phyloP scores from a whole-genome alignment of 2,113 vertebrate species.

The Garra rufa region DNA sequence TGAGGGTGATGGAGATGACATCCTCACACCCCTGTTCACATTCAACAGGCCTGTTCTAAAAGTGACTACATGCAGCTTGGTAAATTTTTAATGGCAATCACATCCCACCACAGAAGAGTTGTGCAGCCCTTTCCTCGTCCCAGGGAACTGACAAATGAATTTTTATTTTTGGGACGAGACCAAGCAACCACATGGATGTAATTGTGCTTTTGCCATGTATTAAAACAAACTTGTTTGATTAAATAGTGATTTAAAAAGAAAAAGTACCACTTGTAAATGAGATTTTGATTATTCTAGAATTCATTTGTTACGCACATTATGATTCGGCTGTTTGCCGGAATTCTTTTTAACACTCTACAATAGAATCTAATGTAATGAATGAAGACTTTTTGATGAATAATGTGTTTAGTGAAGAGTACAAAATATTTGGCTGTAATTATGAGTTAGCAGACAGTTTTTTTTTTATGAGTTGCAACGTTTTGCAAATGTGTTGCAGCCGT shows the following conservation, averaged over 20 bases:
- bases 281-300: not conserved
- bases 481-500: not conserved
- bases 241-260: not conserved
- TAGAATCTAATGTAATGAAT: not conserved
- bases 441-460: not conserved
- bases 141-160: not conserved
- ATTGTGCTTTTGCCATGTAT: not conserved
- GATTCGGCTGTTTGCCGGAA: not conserved
- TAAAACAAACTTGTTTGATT: not conserved
- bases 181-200: not conserved
- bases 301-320: not conserved
- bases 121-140: not conserved
- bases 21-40: conserved; percentile 67
- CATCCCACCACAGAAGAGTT: not conserved
- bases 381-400: not conserved
- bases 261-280: not conserved
- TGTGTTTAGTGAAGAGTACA: not conserved
- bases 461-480: not conserved
- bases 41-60: conserved; percentile 53
- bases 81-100: conserved; percentile 65
- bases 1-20: conserved; percentile 67
- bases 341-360: not conserved
- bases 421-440: not conserved
- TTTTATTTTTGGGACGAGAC: not conserved
- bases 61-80: conserved; percentile 51